A percentile compares a stretch with the other conserved stretches of the same genome.
Evolutionary conservation across 2,888 invertebrate species (phyloP).

Genomic region (Tetragonula carbonaria): DNA sequence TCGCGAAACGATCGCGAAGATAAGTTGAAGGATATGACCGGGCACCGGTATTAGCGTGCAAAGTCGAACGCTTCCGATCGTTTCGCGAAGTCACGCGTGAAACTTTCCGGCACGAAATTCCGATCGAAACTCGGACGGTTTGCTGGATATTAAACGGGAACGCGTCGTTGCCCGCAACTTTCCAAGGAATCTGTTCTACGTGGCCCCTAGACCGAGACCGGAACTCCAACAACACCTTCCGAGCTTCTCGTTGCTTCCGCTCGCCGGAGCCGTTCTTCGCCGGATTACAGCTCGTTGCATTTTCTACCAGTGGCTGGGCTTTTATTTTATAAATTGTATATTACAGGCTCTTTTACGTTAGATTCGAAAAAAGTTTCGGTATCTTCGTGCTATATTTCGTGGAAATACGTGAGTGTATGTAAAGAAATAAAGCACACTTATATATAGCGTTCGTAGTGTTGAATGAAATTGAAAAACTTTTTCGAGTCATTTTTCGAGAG

Average conservation of each 20-base stretch:
- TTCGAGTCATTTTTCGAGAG: no score
- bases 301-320: no score
- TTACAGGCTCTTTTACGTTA: no score
- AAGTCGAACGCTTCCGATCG: constrained; percentile 49
- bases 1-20: constrained; percentile 33
- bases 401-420: no score
- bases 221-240: neutral
- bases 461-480: no score
- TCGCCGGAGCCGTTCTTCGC: neutral
- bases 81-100: constrained; percentile 59
- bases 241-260: neutral
- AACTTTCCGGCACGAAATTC: constrained; percentile 56
- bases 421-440: no score
- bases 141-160: constrained; percentile 53
- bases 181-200: constrained; percentile 49
- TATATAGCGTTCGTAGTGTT: no score
- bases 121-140: constrained; percentile 48
- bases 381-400: no score
- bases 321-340: no score
- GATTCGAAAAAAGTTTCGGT: no score
- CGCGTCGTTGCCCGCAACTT: constrained; percentile 48
- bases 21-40: constrained; percentile 19
- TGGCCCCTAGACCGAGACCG: neutral
- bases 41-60: constrained; percentile 31
- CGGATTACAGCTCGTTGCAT: neutral